Percentiles rank a stretch among this genome's conserved stretches.
phyloP scores from a whole-genome alignment of 1,140 invertebrate genomes.

The Metopolophium dirhodum region DNA sequence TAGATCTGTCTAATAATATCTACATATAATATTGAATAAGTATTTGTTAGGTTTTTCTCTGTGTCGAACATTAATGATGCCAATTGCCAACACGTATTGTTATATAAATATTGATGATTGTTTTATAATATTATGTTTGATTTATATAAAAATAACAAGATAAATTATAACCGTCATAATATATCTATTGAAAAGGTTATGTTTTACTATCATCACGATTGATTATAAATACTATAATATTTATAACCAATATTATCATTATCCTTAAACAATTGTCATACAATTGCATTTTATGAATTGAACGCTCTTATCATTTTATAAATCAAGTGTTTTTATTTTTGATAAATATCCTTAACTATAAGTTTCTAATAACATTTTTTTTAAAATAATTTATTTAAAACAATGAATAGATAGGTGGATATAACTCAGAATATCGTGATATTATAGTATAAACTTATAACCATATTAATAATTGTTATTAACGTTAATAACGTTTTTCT shows the following conservation, averaged over 20 bases:
- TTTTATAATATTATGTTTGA: not conserved
- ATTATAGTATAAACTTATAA: not conserved
- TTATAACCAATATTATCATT: not conserved
- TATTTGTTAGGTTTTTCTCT: too few species aligned
- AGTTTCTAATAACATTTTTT: not conserved
- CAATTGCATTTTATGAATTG: not conserved
- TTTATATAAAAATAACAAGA: not conserved
- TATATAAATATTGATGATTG: not conserved
- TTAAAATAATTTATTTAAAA: not conserved
- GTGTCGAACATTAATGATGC: too few species aligned
- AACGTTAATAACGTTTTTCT: not conserved
- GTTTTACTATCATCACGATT: not conserved
- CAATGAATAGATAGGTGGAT: not conserved
- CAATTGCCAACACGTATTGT: too few species aligned
- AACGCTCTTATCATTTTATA: not conserved
- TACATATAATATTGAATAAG: too few species aligned
- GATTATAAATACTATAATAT: too few species aligned
- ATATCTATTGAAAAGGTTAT: not conserved
- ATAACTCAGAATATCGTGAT: not conserved
- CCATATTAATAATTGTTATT: not conserved
- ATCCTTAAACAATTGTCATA: not conserved
- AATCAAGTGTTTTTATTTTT: not conserved
- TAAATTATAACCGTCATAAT: too few species aligned
- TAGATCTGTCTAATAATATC: too few species aligned
- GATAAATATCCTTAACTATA: not conserved